Evolutionary conservation across 2,888 invertebrate species (phyloP), one percentile per base, ranked within the genome.

Genomic region (Meloe dianella): DNA sequence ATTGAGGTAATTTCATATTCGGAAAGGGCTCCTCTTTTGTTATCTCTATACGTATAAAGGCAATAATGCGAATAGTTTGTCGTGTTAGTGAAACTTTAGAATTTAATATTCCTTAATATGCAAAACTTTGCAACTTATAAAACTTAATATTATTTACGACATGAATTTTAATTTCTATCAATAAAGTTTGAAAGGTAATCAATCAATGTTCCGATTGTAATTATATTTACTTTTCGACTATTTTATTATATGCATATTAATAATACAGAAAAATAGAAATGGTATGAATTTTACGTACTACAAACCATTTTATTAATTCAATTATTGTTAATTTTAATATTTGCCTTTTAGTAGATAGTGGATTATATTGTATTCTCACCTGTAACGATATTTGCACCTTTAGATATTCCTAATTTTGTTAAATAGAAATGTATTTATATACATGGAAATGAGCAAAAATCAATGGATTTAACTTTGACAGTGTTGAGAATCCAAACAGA

Each of bases 351-450:
- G n/a, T n/a, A n/a, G n/a, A n/a, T n/a, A n/a, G n/a, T n/a, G n/a
- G n/a, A n/a, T n/a, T n/a, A n/a, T n/a, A n/a, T n/a, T n/a, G n/a
- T n/a, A n/a, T n/a, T n/a, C n/a, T n/a, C n/a, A n/a, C n/a, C n/a
- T n/a, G n/a, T n/a, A n/a, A n/a, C n/a, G n/a, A n/a, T n/a, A n/a
- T n/a, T n/a, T n/a, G n/a, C n/a, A n/a, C n/a, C n/a, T n/a, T n/a
- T n/a, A n/a, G n/a, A n/a, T n/a, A n/a, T n/a, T n/a, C n/a, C n/a
- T 38, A 56, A 35, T 64, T 66, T 69, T 62, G 64, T 71, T 66
- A 66, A 66, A 32, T 58, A 68, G 57, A 64, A 64, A 66, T 71
- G 66, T 69, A 71, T 71, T 71, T 71, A 66, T 68, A 71, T 71
- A 67, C 35, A n/a, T n/a, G n/a, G n/a, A n/a, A n/a, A n/a, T n/a